Base-by-base conservation (phyloP, 2,888 invertebrate genomes). In the Charanyca ferruginea region DNA sequence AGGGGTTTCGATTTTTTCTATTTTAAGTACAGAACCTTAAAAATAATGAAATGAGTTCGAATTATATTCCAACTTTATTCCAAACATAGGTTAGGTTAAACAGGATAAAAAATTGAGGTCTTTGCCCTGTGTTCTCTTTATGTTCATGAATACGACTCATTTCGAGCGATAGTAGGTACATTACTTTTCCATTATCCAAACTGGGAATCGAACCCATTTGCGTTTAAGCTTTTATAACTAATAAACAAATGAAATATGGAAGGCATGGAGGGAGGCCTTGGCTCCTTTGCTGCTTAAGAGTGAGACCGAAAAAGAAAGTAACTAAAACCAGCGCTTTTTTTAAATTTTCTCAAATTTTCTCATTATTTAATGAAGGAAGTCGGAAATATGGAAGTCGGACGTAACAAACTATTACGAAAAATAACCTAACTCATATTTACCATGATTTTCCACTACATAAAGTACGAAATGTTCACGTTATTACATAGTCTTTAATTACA, bases 361-460 rank as follows among this genome's bases (percentile, higher is more conserved):
- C 1, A 20, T 41, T 23, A 44, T 28, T 53, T 23, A 42, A 35
- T 25, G 42, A 3, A 54, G 49, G 42, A 66, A 73, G 22, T 35
- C n/a, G 1, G 11, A 7, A 13, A 23, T 57, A 22, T 42, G 3
- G 1, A 48, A 57, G 4, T 9, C 18, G 11, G 42, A 63, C 25
- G 7, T 76, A 71, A 48, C 44, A 45, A 11, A 25, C 13, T 7
- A 25, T 16, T n/a, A 42, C 45, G 41, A 59, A 63, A 63, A 62
- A 44, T 54, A 3, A 28, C 9, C 42, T 20, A 68, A 64, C n/a
- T 45, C n/a, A 59, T 0, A 60, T 52, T 63, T 18, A 76, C 25
- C 23, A 53, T 65, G 47, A 67, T 79, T 81, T 76, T 79, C 73
- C 67, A 54, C 25, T 54, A 73, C 67, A 81, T 81, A 73, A 75